Evolutionary conservation across 2,113 vertebrate species (phyloP), one percentile per base, ranked within the genome.

Genomic region (Phoxinus phoxinus): DNA sequence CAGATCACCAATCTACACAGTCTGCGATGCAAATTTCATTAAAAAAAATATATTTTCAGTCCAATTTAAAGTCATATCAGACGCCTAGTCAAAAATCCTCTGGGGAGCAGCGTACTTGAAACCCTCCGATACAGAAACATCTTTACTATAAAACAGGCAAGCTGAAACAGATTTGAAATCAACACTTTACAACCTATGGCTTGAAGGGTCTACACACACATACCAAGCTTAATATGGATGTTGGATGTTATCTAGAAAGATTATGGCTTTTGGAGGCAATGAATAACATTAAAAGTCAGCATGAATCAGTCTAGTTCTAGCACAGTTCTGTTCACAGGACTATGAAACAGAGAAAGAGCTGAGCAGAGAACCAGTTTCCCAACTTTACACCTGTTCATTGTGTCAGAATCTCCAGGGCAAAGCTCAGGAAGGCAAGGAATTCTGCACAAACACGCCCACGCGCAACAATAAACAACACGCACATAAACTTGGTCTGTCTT

Each of bases 331-430:
- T 56, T 85, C 44, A 48, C 79, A 81, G 27, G 48, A 51, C 30
- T 63, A 56, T 30, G 32, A 65, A 71, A 44, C 30, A 37, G 61
- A 61, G 48, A 23, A 6, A 44, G 51, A 23, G 59, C 35, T 30
- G 32, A 73, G 56, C 10, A 72, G 9, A 19, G 61, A 84, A 88
- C 87, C 80, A 79, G 85, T 86, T 86, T 84, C 17, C 59, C 85
- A 27, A 84, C 85, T 84, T 84, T 25, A 86, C 75, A 86, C 23
- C 19, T 58, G 23, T 44, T 86, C 72, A 75, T 27, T 79, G 65
- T 67, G 25, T 74, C 53, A 51, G 77, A 84, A 65, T 30, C 48
- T 74, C 63, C 61, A 23, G 48, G 74, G 61, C 21, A 59, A 84
- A 56, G 41, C 67, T 80, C 74, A 75, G 71, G 44, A 83, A 86